Evolutionary conservation across 2,113 vertebrate genomes (phyloP), one percentile per base, ranked within the genome.

Genomic region (Sylvicapra grimmia): DNA sequence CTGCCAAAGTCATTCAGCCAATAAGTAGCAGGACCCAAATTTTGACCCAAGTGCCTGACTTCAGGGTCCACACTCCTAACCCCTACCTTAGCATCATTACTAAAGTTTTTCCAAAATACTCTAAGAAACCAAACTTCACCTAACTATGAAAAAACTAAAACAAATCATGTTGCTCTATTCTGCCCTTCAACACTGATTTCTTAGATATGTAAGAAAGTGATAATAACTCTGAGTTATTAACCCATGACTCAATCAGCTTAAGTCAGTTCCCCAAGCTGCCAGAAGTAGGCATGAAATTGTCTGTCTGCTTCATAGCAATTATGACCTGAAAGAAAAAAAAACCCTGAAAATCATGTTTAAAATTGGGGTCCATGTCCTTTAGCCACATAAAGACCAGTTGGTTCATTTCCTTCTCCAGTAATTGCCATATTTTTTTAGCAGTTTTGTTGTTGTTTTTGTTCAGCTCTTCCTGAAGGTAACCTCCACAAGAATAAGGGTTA

Each of bases 311-410:
- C 83, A 72, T 80, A 44, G n/a, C 91, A 29, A 19, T 19, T 0
- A 65, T 21, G 15, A 88, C 82, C 23, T 29, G 89, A 72, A 61
- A 1, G 33, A 4, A 19, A 53, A 82, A 47, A 88, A 86, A 56
- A 54, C 54, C 77, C 72, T 87, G 31, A 61, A 93, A 97, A 90
- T 44, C 36, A 13, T 94, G 49, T 95, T 98, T 97, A 96, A 98
- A 97, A 91, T 27, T 47, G 90, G 84, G 90, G 97, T 93, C 96
- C 90, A 97, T 97, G 97, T 98, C 54, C 8, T 97, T 97, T 86
- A 49, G 44, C 61, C 92, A 97, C 97, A 97, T 89, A 75, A 95
- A 85, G 97, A 53, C 29, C 87, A 33, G 53, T 87, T 93, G 94
- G 59, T 23, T 92, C 18, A 0, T 23, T 72, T 80, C 40, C 68